Base-by-base conservation (phyloP, 2,888 invertebrate species). In the Diachrysia chrysitis region DNA sequence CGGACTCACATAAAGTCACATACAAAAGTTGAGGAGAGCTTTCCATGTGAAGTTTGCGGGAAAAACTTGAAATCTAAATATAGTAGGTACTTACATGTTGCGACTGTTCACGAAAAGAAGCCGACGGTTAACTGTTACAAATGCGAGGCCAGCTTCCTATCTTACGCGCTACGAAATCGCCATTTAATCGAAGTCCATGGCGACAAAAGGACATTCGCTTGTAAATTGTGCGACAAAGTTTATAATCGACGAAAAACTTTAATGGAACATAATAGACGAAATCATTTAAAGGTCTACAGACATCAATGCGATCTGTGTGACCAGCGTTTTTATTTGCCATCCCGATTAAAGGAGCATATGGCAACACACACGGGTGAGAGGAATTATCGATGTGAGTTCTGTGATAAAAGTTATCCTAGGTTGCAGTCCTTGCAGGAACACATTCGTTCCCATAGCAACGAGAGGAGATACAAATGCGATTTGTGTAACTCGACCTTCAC, bases 401-500 rank as follows among this genome's bases (percentile, higher is more conserved):
- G 96, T 65, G 96, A 96, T 14, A 96, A 96, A 71, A 93, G 94
- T 7, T 96, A 96, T 69, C 96, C 96, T 0, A 90, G 96, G 14
- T 84, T 96, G 5, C 96, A 96, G 48, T 95, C 96, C 0, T 71
- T 96, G 16, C 96, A 96, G 1, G 96, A 96, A 6, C 96, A 96
- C 80, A 90, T 96, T 25, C 86, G 96, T 21, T 95, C 95, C 0
- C 96, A 96, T 66, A 90, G 82, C n/a, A 87, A 92, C 0, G 96
- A 96, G 35, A 90, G 95, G n/a, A 90, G 96, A 0, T 96, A 93
- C 63, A 93, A 95, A 46, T 96, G 96, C 72, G 87, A 93, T 32
- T 19, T 93, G 0, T 96, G 96, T 63, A 92, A 88, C 46, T 91
- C 95, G 0, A 92, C 95, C 0, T 96, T 96, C 71, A 95, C 96